Conservation (phyloP, 1,140 invertebrate species). For the Prorops nasuta region DNA sequence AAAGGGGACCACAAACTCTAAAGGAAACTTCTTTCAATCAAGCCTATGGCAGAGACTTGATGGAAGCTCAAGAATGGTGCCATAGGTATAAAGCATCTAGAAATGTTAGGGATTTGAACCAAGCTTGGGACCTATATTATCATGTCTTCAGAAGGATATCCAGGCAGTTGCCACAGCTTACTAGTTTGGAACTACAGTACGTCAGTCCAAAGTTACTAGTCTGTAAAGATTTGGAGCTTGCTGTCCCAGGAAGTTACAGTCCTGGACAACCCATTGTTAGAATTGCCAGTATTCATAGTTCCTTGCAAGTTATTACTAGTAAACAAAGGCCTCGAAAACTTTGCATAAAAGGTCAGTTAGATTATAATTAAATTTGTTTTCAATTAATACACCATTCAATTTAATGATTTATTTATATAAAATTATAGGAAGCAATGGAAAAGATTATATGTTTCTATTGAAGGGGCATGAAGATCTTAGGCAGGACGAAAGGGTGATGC, state of each 20-base stretch:
- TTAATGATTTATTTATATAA: constrained; percentile 16
- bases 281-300: constrained; percentile 85
- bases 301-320: constrained; percentile 88
- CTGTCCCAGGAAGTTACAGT: constrained; percentile 93
- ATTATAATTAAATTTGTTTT: constrained; percentile 1
- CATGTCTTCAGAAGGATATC: constrained; percentile 95
- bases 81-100: constrained; percentile 80
- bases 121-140: constrained; percentile 99
- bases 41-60: constrained; percentile 91
- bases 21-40: constrained; percentile 98
- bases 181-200: constrained; percentile 88
- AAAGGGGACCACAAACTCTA: constrained; percentile 88
- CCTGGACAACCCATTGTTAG: constrained; percentile 82
- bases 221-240: constrained; percentile 89
- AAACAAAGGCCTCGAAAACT: constrained; percentile 97
- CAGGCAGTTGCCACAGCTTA: constrained; percentile 87
- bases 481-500: constrained; percentile 99
- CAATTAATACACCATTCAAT: not conserved
- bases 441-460: constrained; percentile 96
- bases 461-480: constrained; percentile 99
- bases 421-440: constrained; percentile 82
- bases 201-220: constrained; percentile 89
- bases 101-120: constrained; percentile 88
- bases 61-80: constrained; percentile 94
- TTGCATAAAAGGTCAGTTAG: constrained; percentile 73